phyloP scores from a whole-genome alignment of 1,140 invertebrate species.

The Portunus trituberculatus region DNA sequence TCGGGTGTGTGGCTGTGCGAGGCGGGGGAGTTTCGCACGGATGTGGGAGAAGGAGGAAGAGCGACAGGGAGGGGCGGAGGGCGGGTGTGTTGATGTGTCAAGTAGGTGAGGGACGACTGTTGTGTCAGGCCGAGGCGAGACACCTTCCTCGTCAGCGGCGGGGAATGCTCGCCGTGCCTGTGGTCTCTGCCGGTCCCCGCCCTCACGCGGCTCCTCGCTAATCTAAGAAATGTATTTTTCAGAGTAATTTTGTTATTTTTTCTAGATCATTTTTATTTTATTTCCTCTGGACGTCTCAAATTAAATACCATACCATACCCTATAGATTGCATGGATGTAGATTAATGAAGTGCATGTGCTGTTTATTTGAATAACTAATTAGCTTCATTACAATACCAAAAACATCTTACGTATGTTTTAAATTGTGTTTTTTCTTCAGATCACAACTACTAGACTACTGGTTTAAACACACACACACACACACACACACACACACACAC shows the following conservation, averaged over 20 bases:
- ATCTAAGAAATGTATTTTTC: background rate
- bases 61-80: conserved; percentile 10
- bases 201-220: background rate
- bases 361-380: conserved; percentile 7
- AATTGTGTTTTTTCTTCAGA: background rate
- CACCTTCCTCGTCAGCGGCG: conserved; percentile 32
- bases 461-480: no score
- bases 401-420: background rate
- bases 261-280: no score
- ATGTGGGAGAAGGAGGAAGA: background rate
- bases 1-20: background rate
- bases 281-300: background rate
- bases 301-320: background rate
- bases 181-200: background rate
- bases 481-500: no score
- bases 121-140: conserved; percentile 50
- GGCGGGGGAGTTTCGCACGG: background rate
- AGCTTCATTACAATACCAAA: background rate
- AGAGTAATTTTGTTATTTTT: background rate
- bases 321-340: background rate
- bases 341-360: background rate
- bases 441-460: background rate
- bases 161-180: conserved; percentile 27
- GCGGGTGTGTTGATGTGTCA: conserved; percentile 60
- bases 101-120: conserved; percentile 51